Evolutionary conservation across 2,797 vertebrate genomes (phyloP).

Genomic region (Margarornis squamiger): DNA sequence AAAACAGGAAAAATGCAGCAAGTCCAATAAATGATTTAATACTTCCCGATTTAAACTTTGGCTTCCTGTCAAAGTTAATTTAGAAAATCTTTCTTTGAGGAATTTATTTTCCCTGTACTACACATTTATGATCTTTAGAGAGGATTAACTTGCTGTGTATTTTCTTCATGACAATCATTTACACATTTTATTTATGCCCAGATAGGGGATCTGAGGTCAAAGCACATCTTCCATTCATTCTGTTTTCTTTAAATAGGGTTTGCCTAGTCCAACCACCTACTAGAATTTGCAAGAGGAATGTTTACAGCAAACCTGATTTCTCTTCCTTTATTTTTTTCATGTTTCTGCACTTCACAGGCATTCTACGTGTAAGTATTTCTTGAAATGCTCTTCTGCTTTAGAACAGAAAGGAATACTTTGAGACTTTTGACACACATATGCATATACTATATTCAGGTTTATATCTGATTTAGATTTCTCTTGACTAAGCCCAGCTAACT

Average conservation of each 20-base stretch:
- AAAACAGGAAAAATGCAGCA: background rate
- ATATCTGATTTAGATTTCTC: background rate
- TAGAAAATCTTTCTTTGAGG: constrained; percentile 28
- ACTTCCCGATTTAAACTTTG: background rate
- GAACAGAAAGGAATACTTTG: background rate
- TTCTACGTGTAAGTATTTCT: background rate
- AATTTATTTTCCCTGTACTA: constrained; percentile 26
- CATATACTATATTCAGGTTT: background rate
- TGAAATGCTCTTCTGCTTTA: background rate
- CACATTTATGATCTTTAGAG: background rate
- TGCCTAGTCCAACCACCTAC: background rate
- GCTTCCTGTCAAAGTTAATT: constrained; percentile 25
- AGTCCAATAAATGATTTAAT: background rate
- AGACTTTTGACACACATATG: background rate
- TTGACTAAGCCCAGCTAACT: background rate
- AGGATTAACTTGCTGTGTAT: background rate
- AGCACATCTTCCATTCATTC: background rate
- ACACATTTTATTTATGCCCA: background rate
- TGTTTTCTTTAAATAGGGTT: background rate
- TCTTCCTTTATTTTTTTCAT: background rate
- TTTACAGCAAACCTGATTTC: background rate
- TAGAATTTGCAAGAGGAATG: background rate
- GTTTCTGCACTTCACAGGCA: background rate
- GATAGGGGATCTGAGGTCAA: background rate
- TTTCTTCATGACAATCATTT: background rate